Base-by-base conservation (phyloP, 2,888 invertebrate genomes). In the Cotesia congregata region DNA sequence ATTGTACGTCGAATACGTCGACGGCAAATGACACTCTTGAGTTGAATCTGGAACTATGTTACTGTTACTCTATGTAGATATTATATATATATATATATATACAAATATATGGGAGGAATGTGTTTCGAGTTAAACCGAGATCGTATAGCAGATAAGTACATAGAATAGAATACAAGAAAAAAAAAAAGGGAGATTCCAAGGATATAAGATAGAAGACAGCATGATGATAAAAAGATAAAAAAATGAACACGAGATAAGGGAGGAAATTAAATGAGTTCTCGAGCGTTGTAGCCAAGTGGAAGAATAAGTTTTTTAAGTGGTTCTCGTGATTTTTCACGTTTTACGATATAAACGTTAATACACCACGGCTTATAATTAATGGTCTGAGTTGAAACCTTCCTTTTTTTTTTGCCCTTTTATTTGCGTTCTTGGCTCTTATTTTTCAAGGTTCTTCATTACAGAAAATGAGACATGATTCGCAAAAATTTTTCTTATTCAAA, bases 261-360 rank as follows among this genome's bases (percentile, higher is more conserved):
- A 64, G 30, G 30, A 65, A 69, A 59, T 39, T 75, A 74, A 74
- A 74, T 74, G 68, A 74, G 61, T 68, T 74, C 61, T 74, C 40
- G 50, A 50, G 30, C 50, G 20, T 73, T 15, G 15, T 40, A 72
- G 15, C 50, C 3, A 12, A 50, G 12, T 50, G 12, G 50, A 50
- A 50, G 50, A 50, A 50, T 50, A 50, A 50, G 50, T 50, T 50
- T 67, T 50, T n/a, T 20, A 67, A 72, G 20, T 40, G 50, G 20
- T 64, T 40, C 20, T 40, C 17, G 41, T 40, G n/a, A 72, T 40
- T 30, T 73, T 67, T 67, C 67, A 59, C 64, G 62, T 39, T 40
- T 62, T 68, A 15, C n/a, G n/a, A 68, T 59, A 30, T 30, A 12
- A 50, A 50, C 50, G 50, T 50, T 50, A 50, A 50, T 50, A 12